Evolutionary conservation across 2,113 vertebrate genomes (phyloP).

Genomic region (Verasper variegatus): DNA sequence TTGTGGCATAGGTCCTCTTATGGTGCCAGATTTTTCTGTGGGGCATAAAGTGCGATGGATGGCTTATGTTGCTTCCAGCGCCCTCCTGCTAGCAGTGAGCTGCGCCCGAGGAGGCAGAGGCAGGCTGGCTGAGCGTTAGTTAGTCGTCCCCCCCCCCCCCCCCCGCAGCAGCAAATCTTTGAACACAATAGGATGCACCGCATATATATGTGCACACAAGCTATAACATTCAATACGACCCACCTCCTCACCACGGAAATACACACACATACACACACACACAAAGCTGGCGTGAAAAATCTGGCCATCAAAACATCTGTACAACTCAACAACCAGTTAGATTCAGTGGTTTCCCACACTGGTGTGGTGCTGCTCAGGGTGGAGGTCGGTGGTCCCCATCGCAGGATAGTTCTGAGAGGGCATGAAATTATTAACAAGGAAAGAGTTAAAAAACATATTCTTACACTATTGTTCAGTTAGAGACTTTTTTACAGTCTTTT

Average conservation of each 20-base stretch:
- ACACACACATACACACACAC: not conserved
- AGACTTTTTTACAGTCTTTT: too few species aligned
- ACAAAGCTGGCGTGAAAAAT: slow-evolving; percentile 12
- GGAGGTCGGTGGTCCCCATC: not conserved
- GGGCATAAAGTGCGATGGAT: slow-evolving; percentile 59
- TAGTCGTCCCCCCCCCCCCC: too few species aligned
- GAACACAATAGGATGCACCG: slow-evolving; percentile 59
- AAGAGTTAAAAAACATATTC: not conserved
- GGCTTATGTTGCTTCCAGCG: slow-evolving; percentile 61
- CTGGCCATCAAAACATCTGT: slow-evolving; percentile 23
- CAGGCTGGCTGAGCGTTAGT: slow-evolving; percentile 54
- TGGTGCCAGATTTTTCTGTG: slow-evolving; percentile 59
- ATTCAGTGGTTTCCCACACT: not conserved
- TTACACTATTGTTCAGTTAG: not conserved
- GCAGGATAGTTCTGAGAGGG: not conserved
- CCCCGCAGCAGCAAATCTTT: slow-evolving; percentile 47
- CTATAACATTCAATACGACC: slow-evolving; percentile 6
- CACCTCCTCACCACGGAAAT: not conserved
- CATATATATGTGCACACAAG: slow-evolving; percentile 9
- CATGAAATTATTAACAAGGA: not conserved
- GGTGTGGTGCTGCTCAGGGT: too few species aligned
- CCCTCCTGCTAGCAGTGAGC: slow-evolving; percentile 56
- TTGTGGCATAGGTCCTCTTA: slow-evolving; percentile 40
- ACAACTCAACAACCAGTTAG: slow-evolving; percentile 4
- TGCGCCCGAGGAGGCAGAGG: slow-evolving; percentile 41